phyloP scores from a whole-genome alignment of 23 tunicate species.

The Diplosoma virens region DNA sequence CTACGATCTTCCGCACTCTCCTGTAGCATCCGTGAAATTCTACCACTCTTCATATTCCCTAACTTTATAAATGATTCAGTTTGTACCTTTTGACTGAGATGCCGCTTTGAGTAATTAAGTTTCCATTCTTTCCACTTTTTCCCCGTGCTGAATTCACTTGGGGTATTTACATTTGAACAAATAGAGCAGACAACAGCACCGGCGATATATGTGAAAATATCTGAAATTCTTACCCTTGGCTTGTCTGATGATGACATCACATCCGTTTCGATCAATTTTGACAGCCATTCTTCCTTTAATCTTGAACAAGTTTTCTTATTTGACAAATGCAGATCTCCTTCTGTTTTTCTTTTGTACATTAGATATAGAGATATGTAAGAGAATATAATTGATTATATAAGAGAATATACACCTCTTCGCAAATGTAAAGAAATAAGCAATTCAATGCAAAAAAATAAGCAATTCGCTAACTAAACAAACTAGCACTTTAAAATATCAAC shows the following conservation, averaged over 20 bases:
- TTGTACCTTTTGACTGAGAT: neutral
- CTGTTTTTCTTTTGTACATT: constrained; percentile 14
- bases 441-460: no score
- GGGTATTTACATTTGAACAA: constrained; percentile 1
- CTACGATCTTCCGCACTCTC: constrained; percentile 24
- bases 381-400: no score
- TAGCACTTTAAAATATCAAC: no score
- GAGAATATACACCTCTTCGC: no score
- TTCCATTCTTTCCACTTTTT: constrained; percentile 21
- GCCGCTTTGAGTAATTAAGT: constrained; percentile 13
- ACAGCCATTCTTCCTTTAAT: constrained; percentile 14
- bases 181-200: constrained; percentile 4
- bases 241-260: constrained; percentile 3
- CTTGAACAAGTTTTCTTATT: neutral
- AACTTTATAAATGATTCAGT: neutral
- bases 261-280: constrained; percentile 7
- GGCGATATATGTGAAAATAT: constrained; percentile 1
- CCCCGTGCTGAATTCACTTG: constrained; percentile 18
- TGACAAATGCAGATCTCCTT: constrained; percentile 1
- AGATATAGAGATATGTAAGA: no score
- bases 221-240: neutral
- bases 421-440: no score
- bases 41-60: constrained; percentile 4
- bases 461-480: no score
- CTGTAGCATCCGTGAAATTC: neutral